phyloP scores from a whole-genome alignment of 2,113 vertebrate genomes.

The Marmota flaviventris region DNA sequence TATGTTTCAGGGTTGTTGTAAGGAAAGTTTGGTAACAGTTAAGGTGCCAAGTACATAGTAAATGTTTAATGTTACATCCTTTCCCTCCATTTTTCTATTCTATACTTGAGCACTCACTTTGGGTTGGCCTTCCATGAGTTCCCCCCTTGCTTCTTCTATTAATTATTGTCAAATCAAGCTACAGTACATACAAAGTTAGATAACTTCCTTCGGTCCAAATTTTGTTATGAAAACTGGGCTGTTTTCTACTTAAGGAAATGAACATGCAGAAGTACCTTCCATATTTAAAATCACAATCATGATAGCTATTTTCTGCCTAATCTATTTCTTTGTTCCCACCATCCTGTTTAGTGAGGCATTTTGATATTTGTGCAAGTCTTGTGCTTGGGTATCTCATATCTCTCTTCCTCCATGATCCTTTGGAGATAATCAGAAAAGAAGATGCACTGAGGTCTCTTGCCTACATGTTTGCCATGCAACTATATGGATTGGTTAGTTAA shows the following conservation, averaged over 20 bases:
- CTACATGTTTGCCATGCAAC: slow-evolving; percentile 41
- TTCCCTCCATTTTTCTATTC: neutral
- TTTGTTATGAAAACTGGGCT: slow-evolving; percentile 54
- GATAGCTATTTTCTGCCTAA: slow-evolving; percentile 70
- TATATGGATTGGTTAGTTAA: slow-evolving; percentile 71
- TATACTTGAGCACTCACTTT: neutral
- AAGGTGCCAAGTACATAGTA: neutral
- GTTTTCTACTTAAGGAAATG: slow-evolving; percentile 70
- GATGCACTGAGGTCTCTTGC: slow-evolving; percentile 60
- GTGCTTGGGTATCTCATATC: slow-evolving; percentile 46
- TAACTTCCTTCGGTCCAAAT: slow-evolving; percentile 40
- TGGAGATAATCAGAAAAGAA: slow-evolving; percentile 55
- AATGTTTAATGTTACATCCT: neutral
- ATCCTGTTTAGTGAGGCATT: slow-evolving; percentile 52
- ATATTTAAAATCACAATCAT: slow-evolving; percentile 53
- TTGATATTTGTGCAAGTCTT: slow-evolving; percentile 56
- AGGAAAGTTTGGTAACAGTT: neutral
- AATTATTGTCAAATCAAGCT: neutral
- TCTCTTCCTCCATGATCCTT: slow-evolving; percentile 54
- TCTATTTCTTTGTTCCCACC: slow-evolving; percentile 69
- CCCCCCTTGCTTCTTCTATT: neutral
- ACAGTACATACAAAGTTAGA: neutral
- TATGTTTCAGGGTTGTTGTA: neutral
- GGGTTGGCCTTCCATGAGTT: neutral
- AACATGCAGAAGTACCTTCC: slow-evolving; percentile 41